Base-by-base conservation (phyloP, 2,113 vertebrate genomes). In the Plectropomus leopardus region DNA sequence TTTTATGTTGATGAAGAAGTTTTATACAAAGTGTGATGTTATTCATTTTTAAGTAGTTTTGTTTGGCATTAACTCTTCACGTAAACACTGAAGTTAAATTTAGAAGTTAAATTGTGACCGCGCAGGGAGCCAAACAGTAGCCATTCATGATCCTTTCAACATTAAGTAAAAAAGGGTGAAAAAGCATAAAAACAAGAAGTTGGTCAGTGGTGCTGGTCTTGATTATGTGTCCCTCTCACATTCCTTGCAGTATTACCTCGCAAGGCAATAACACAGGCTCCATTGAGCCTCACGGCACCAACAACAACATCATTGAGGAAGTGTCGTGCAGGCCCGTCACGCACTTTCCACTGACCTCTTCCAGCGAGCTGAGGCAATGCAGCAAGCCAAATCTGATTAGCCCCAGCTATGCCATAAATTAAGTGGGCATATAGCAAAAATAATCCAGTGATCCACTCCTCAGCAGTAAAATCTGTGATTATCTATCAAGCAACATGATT, bases 251-350 rank as follows among this genome's bases (percentile, higher is more conserved):
- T 63, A 92, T 92, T 92, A 91, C 87, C 83, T 86, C 61, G 73
- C 69, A 70, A 71, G 81, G 82, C 72, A 88, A 86, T 80, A 92
- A 91, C 92, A 94, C 88, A 91, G 90, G 86, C 79, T 87, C 90
- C 80, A 93, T 89, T 92, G 86, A 94, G 90, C 65, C 58, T 40
- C 64, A 26, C 21, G 76, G 80, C 89, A 86, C 65, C 86, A 92
- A 91, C 87, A 92, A 90, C 88, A 83, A 75, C 80, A 88, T 92
- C 89, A 93, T 91, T 92, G 88, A 93, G 87, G 88, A 88, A 89
- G 85, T 86, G 87, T 94, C 83, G 72, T 80, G 71, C 76, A 72
- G 73, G 59, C 84, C 65, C 84, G 87, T 91, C 87, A 93, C 84
- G 75, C 85, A 85, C 86, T 86, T 86, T 89, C 84, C 86, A 87